Evolutionary conservation across 2,797 vertebrate genomes (phyloP), one percentile per base, ranked within the genome.

Genomic region (Spinus pinus): DNA sequence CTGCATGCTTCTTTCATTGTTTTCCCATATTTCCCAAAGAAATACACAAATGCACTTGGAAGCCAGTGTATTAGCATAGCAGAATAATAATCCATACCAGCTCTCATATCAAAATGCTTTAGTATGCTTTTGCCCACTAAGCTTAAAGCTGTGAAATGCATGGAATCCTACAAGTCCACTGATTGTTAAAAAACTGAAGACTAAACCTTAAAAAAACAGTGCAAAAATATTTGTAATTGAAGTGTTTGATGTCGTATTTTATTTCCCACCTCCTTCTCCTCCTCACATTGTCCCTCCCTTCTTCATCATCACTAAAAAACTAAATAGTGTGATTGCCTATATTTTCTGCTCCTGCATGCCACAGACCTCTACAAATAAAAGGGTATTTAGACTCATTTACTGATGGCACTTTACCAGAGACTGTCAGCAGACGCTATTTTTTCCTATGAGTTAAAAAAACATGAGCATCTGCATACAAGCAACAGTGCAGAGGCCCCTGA

Each of bases 71-170:
- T 37, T 57, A 54, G 22, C 69, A 46, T 0, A 62, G 39, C 22
- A 80, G 28, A 44, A 21, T 46, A 80, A 58, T 28, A 80, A 90
- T 6, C 25, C 23, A 27, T 21, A 14, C 7, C 33, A 62, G 21
- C 19, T 64, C 17, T 54, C 31, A 28, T 18, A 73, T 12, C 5
- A 51, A 88, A 73, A 81, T 27, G 12, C 10, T 75, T n/a, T 6
- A 51, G 19, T 33, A 54, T 6, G 7, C n/a, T n/a, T n/a, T n/a
- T n/a, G 16, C 1, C 0, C 1, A 66, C 1, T 2, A 66, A 39
- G 4, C 6, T 21, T 42, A 33, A 69, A 39, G 12, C 14, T 73
- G 24, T 33, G 44, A 88, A 77, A 54, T 24, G 31, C 0, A 2
- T 3, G 2, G 41, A 75, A 54, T 46, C 21, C 24, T 58, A 17